Base-by-base conservation (phyloP, 1,140 invertebrate genomes). In the Brachionus manjavacas region DNA sequence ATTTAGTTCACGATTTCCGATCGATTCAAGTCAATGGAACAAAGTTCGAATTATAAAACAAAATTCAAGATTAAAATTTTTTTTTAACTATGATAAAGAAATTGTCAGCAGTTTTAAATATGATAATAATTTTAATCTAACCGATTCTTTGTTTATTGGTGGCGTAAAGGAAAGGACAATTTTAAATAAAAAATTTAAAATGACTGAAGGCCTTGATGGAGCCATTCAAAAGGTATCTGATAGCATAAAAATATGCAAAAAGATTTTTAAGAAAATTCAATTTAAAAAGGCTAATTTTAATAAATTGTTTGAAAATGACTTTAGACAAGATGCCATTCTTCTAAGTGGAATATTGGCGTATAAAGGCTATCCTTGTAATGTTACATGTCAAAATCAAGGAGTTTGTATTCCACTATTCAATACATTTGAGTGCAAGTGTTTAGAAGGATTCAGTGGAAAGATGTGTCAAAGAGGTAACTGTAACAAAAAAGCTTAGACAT, bases 341-440 rank as follows among this genome's bases (percentile, higher is more conserved):
- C 31, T 81, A 0, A 52, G 52, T 46, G 79, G 35, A 16, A 39
- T 81, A 28, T 11, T 20, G 3, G 25, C 16, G 2, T 81, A 64
- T 28, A 35, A 60, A 16, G 79, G 79, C 14, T 81, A 35, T 66
- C 79, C 79, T 12, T 81, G 79, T 68, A 81, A 81, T 68, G 39
- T 49, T 12, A 64, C 52, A 81, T 81, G 79, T 39, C 23, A 46
- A 64, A 81, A 81, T 16, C 8, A 46, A 7, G 79, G 52, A 8
- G 39, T 68, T 12, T 81, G 79, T 12, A 81, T 81, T 64, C 64
- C 79, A 35, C 6, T 3, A 28, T 43, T 64, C 8, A 81, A 81
- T 46, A 23, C 25, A 12, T 81, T 81, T 14, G 64, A 68, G 20
- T 81, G 79, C 20, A 81, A 39, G 39, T 81, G 79, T 31, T 20